Conservation (phyloP, 2,888 invertebrate genomes). For the Lordiphosa fenestrarum region DNA sequence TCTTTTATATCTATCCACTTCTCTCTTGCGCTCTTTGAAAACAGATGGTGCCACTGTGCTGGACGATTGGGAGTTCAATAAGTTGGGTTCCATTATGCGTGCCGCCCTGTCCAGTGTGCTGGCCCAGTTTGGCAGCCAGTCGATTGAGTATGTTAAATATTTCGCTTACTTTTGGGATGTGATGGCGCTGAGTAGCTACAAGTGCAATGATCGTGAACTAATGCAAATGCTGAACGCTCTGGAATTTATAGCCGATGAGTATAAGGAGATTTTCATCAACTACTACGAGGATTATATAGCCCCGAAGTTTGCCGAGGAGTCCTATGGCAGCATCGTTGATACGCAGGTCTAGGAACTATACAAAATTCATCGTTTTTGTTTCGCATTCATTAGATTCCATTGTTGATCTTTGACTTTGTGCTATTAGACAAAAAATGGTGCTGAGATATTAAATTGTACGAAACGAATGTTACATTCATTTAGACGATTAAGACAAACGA, state of each 20-base stretch:
- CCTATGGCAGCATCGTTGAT: constrained; percentile 62
- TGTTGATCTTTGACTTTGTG: constrained; percentile 39
- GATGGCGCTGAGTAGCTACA: constrained; percentile 64
- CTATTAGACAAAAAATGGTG: constrained; percentile 48
- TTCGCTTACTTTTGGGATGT: constrained; percentile 67
- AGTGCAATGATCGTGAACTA: constrained; percentile 62
- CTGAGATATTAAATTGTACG: constrained; percentile 51
- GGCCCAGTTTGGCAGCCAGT: constrained; percentile 57
- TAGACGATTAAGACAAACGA: constrained; percentile 36
- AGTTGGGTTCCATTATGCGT: constrained; percentile 62
- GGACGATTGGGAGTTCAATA: constrained; percentile 68
- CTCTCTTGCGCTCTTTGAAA: constrained; percentile 1
- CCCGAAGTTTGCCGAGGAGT: constrained; percentile 64
- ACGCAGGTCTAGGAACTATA: constrained; percentile 49
- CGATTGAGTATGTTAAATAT: constrained; percentile 59
- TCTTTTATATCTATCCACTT: constrained; percentile 8
- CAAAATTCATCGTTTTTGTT: constrained; percentile 8
- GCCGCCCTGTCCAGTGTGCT: constrained; percentile 57
- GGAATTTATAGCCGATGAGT: constrained; percentile 64
- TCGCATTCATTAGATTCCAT: constrained; percentile 36
- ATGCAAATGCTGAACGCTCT: constrained; percentile 68
- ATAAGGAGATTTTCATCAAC: constrained; percentile 65
- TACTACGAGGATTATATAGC: constrained; percentile 67
- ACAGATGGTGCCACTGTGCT: constrained; percentile 56
- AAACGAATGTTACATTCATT: constrained; percentile 48